Percentiles rank a stretch among this genome's conserved stretches.
phyloP scores from a whole-genome alignment of 1,140 invertebrate species.

The Bombus pascuorum region DNA sequence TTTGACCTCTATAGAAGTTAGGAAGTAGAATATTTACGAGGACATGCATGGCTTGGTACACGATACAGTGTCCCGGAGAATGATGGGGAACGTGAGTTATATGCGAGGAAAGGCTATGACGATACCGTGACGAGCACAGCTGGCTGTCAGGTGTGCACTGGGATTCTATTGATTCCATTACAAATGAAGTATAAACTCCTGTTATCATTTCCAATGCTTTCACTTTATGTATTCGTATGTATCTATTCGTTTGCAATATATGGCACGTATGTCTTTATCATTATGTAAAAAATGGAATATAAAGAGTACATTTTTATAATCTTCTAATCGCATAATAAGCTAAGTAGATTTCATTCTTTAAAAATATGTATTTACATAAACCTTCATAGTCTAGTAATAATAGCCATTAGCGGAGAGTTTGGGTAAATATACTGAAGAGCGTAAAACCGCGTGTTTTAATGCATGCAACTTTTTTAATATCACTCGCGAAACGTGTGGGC shows the following conservation, averaged over 20 bases:
- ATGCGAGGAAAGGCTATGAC: constrained; percentile 53
- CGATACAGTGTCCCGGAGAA: constrained; percentile 3
- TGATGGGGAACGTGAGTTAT: constrained; percentile 32
- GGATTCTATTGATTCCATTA: background rate
- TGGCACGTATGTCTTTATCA: background rate
- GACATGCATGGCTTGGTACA: constrained; percentile 9
- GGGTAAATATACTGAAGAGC: background rate
- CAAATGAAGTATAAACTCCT: background rate
- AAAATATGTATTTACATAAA: background rate
- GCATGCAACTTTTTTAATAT: background rate
- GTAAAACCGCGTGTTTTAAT: background rate
- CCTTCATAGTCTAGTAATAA: background rate
- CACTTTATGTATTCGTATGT: background rate
- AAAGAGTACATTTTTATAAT: background rate
- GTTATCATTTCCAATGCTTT: constrained; percentile 6
- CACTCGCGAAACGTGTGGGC: too few relatives aligned
- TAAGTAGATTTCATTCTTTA: background rate
- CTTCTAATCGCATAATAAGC: background rate
- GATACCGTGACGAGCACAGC: constrained; percentile 57
- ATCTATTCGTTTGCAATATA: background rate
- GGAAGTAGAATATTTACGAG: constrained; percentile 30
- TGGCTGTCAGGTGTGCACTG: constrained; percentile 65
- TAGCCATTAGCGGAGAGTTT: background rate
- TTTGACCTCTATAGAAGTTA: background rate
- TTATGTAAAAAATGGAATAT: too few relatives aligned